Conservation (phyloP, 2,113 vertebrate genomes). For the Hippoglossus stenolepis region DNA sequence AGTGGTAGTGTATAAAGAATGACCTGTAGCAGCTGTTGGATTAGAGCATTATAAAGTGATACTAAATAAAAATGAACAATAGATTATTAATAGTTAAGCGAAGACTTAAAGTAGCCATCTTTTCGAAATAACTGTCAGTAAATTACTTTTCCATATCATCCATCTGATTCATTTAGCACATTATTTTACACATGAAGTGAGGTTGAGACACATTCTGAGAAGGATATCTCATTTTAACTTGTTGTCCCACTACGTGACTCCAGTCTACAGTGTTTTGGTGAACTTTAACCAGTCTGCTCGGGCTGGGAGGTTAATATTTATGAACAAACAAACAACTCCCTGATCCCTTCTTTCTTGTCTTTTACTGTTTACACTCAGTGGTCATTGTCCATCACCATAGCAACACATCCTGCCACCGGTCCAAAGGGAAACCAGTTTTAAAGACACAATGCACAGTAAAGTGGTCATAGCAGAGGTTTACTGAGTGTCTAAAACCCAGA, state of each 20-base stretch:
- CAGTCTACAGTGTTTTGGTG: neutral
- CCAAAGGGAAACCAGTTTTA: constrained; percentile 48
- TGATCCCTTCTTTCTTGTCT: constrained; percentile 45
- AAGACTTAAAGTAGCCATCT: neutral
- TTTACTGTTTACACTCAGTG: constrained; percentile 67
- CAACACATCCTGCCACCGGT: constrained; percentile 67
- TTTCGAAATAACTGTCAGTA: neutral
- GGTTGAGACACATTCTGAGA: too few relatives aligned
- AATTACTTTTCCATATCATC: neutral
- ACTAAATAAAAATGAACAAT: neutral
- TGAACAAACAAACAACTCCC: constrained; percentile 48
- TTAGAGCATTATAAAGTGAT: neutral
- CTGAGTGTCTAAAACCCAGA: neutral
- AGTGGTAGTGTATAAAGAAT: constrained; percentile 2
- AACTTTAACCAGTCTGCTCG: constrained; percentile 47
- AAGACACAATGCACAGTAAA: constrained; percentile 36
- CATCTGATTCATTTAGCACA: too few relatives aligned
- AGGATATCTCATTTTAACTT: too few relatives aligned
- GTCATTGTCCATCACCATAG: constrained; percentile 74
- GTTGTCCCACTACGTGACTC: neutral
- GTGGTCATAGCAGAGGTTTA: neutral
- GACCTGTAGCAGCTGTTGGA: neutral
- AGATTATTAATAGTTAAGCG: neutral
- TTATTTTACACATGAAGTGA: too few relatives aligned
- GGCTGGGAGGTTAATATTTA: constrained; percentile 58